phyloP scores from a whole-genome alignment of 2,113 vertebrate species.

The Sitta europaea region DNA sequence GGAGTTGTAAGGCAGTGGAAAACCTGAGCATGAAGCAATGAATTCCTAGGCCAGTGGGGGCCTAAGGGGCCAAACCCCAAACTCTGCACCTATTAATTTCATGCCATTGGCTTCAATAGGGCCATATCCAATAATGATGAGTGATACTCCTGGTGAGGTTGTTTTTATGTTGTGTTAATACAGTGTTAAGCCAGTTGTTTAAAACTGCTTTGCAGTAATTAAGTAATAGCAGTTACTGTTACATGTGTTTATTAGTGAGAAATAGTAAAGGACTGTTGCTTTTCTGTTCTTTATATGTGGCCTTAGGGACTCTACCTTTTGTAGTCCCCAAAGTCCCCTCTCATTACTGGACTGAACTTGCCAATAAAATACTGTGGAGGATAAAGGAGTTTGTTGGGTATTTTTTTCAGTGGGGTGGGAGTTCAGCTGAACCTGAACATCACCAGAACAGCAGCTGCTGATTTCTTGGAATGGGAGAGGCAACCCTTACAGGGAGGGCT shows the following conservation, averaged over 20 bases:
- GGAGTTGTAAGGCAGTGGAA: slow-evolving; percentile 28
- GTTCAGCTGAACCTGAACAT: slow-evolving; percentile 6
- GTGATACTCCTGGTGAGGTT: slow-evolving; percentile 16
- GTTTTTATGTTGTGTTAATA: slow-evolving; percentile 62
- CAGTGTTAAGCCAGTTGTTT: slow-evolving; percentile 63
- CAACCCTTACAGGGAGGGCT: background rate
- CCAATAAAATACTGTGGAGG: slow-evolving; percentile 20
- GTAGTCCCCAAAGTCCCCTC: slow-evolving; percentile 31
- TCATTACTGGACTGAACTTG: background rate
- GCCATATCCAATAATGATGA: background rate
- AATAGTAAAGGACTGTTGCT: slow-evolving; percentile 19
- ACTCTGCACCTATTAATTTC: slow-evolving; percentile 32
- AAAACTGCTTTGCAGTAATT: slow-evolving; percentile 62
- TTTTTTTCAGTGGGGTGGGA: background rate
- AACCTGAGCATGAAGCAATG: slow-evolving; percentile 37
- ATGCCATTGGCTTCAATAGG: slow-evolving; percentile 16
- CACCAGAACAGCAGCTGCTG: background rate
- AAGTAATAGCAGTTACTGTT: slow-evolving; percentile 41
- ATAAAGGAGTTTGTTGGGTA: background rate
- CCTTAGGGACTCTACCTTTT: slow-evolving; percentile 33
- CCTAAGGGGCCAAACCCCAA: background rate
- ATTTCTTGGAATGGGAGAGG: background rate
- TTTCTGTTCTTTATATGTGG: slow-evolving; percentile 3
- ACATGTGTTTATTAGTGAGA: slow-evolving; percentile 56
- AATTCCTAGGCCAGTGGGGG: background rate